Evolutionary conservation across 2,888 invertebrate genomes (phyloP), one percentile per base, ranked within the genome.

Genomic region (Cataglyphis rosenhaueri): DNA sequence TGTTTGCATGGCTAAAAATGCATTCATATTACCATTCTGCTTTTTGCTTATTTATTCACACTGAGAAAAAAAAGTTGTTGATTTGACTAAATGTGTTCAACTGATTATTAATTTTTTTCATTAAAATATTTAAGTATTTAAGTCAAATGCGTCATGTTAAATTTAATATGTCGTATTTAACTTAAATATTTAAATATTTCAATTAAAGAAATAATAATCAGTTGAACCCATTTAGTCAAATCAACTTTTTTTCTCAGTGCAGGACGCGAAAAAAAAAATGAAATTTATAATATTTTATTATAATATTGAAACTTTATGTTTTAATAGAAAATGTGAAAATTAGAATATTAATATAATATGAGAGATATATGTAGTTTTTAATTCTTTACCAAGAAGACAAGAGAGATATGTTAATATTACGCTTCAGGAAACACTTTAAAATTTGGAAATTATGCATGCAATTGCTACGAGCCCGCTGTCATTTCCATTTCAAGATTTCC

Each of bases 401-500:
- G 3, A 48, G 21, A 64, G 3, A 18, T 62, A 15, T 5, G 32
- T 74, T 38, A 21, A 61, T 29, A 3, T 52, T 5, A 57, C 18
- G 5, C 32, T 48, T 64, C 1, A 4, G 61, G 15, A 61, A 21
- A 10, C 6, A 32, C 15, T 55, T 18, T 10, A 48, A 74, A 74
- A 32, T 52, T 35, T 15, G 41, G 5, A 15, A 52, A 48, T 75
- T 52, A 75, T 61, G 18, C n/a, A 62, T 18, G 15, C 9, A 44
- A 74, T 25, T 52, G 35, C 48, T 18, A 65, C 48, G 25, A 6
- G 25, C 32, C 1, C 29, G 59, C 25, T 62, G 48, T 61, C 59
- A 44, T 71, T 74, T 55, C n/a, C 32, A 81, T 73, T 81, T 62
- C n/a, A 73, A 64, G 35, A 73, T 81, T 73, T 73, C n/a, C 32